Conservation (phyloP, 2,888 invertebrate genomes). For the Eumacrocentrus americanus region DNA sequence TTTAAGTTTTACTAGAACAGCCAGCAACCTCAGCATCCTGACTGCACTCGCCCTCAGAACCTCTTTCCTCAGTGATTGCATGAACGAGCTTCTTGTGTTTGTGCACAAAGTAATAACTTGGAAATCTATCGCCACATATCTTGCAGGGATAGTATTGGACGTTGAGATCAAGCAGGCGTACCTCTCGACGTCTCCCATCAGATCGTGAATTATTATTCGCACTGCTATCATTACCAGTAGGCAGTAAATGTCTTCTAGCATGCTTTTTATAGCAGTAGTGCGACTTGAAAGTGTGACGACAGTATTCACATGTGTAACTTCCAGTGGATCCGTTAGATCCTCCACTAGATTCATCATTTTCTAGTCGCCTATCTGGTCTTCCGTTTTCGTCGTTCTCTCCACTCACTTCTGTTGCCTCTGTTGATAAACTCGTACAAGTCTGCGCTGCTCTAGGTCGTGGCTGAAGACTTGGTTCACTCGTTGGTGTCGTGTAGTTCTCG, state of each 20-base stretch:
- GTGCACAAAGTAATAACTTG: conserved; percentile 92
- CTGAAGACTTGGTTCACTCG: conserved; percentile 40
- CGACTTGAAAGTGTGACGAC: conserved; percentile 81
- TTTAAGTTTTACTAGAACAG: too few relatives aligned
- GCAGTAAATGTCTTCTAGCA: conserved; percentile 64
- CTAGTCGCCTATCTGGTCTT: conserved; percentile 39
- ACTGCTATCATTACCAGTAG: conserved; percentile 35
- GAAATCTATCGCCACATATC: conserved; percentile 90
- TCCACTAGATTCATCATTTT: conserved; percentile 31
- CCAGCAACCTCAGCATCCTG: conserved; percentile 22
- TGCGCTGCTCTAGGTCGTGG: conserved; percentile 17
- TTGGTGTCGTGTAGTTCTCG: conserved; percentile 69
- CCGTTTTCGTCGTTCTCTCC: conserved; percentile 52
- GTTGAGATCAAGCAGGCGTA: conserved; percentile 74
- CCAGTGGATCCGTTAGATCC: conserved; percentile 52
- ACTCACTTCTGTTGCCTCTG: conserved; percentile 34
- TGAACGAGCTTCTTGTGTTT: conserved; percentile 89
- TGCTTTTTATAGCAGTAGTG: conserved; percentile 87
- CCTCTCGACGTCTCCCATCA: conserved; percentile 64
- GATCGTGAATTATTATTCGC: conserved; percentile 31
- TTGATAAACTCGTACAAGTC: conserved; percentile 18
- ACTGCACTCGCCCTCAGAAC: conserved; percentile 24
- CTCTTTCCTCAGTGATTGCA: conserved; percentile 63
- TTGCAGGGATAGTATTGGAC: conserved; percentile 93
- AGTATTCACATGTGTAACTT: conserved; percentile 74